Base-by-base conservation (phyloP, 2,113 vertebrate species). In the Myxocyprinus asiaticus region DNA sequence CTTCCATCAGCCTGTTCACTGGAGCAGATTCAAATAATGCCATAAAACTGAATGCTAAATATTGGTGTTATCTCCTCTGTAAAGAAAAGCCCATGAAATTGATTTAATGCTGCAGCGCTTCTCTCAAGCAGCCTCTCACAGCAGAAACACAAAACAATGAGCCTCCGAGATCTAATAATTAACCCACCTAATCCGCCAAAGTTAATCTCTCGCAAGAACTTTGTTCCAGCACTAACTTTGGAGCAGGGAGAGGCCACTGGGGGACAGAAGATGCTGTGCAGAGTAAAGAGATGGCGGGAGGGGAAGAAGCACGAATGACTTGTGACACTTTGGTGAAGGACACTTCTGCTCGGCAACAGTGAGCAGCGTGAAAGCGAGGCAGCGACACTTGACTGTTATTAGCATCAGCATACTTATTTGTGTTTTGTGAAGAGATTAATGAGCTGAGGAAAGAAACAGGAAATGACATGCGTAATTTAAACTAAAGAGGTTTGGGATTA, bases 71-170 rank as follows among this genome's bases (percentile, higher is more conserved):
- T 94, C 92, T 93, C 85, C 10, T 88, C 87, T 88, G 92, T 93
- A 92, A 91, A 92, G 93, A 94, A 92, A 93, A 91, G 89, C 90
- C 93, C 94, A 88, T 94, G 94, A 95, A 95, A 95, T 95, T 93
- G 92, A 92, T 94, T 94, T 93, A 93, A 94, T 95, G 93, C 92
- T 90, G 94, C 92, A 88, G 85, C 90, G 92, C 91, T 90, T 94
- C 94, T 94, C 93, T 91, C 90, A 92, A 93, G 86, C 91, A 85
- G 87, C 48, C 82, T 90, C 91, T 88, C 92, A 90, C 70, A 74
- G 92, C 84, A 89, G 89, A 86, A 81, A 91, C 86, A 89, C 92
- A 93, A 92, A 94, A 88, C 88, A 83, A 92, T 94, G 91, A 91
- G 89, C 92, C 91, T 90, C 83, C 92, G 92, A 90, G 91, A 92